Evolutionary conservation across 2,113 vertebrate genomes (phyloP).

Genomic region (Paramormyrops kingsleyae): DNA sequence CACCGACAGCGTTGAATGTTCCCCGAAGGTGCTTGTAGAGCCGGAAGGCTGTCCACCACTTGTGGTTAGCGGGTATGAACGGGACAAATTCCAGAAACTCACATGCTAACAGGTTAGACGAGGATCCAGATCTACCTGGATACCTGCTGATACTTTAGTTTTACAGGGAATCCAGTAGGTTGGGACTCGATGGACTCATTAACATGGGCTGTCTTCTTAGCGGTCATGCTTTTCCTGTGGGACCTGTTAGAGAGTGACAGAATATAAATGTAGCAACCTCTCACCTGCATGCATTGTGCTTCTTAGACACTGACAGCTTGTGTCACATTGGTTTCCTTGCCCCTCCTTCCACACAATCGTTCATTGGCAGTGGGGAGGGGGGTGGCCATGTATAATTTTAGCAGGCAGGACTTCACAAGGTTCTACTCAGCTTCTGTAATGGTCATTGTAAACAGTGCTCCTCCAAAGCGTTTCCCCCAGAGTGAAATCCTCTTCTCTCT

Average conservation of each 20-base stretch:
- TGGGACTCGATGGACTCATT: background rate
- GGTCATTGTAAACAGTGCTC: background rate
- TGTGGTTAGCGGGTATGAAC: background rate
- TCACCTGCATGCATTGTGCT: background rate
- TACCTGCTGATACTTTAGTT: background rate
- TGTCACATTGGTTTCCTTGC: background rate
- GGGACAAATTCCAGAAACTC: background rate
- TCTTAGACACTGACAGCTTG: background rate
- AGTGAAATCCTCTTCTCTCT: background rate
- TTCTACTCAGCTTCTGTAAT: background rate
- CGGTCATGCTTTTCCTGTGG: background rate
- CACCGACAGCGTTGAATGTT: slow-evolving; percentile 94
- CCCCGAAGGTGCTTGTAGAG: slow-evolving; percentile 62
- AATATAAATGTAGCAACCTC: background rate
- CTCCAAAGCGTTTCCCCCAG: background rate
- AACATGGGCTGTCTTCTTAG: background rate
- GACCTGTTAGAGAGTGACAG: background rate
- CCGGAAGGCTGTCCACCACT: no score
- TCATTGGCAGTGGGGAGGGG: background rate
- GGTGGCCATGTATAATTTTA: background rate
- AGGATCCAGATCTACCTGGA: background rate
- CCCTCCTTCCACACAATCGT: background rate
- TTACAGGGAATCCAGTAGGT: background rate
- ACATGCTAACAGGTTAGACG: background rate
- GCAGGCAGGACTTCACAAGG: background rate